phyloP scores from a whole-genome alignment of 2,113 vertebrate genomes.

The Neodontobutis hainanensis region DNA sequence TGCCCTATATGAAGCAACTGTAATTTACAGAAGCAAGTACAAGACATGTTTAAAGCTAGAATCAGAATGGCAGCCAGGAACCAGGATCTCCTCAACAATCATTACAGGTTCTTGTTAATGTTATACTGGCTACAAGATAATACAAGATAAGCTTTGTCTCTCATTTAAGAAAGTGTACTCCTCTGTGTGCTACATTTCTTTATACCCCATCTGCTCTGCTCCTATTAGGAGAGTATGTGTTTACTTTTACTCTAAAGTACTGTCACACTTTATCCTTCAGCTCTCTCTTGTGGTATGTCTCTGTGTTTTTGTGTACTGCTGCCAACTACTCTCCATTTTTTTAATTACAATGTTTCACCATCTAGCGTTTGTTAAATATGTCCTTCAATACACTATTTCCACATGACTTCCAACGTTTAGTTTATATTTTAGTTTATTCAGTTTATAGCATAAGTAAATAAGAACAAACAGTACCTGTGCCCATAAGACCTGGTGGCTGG shows the following conservation, averaged over 20 bases:
- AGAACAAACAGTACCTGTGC: neutral
- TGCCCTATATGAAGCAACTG: no score
- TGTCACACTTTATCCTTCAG: neutral
- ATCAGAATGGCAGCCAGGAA: neutral
- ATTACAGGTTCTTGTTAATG: constrained; percentile 5
- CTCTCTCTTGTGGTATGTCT: neutral
- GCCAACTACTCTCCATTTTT: neutral
- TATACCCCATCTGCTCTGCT: neutral
- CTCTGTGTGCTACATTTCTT: constrained; percentile 19
- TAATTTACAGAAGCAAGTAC: no score
- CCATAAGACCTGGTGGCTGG: neutral
- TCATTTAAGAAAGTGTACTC: constrained; percentile 20
- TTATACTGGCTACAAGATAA: constrained; percentile 15
- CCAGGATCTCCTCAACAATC: neutral
- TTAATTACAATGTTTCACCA: no score
- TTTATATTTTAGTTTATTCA: no score
- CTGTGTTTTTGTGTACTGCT: constrained; percentile 1
- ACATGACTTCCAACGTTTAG: neutral
- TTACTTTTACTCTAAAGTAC: no score
- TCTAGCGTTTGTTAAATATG: neutral
- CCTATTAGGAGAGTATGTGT: neutral
- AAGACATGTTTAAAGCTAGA: neutral
- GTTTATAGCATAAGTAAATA: constrained; percentile 11
- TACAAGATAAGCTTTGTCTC: constrained; percentile 18
- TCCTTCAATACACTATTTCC: neutral